phyloP scores from a whole-genome alignment of 2,888 invertebrate species.

The Lucinisca nassula region DNA sequence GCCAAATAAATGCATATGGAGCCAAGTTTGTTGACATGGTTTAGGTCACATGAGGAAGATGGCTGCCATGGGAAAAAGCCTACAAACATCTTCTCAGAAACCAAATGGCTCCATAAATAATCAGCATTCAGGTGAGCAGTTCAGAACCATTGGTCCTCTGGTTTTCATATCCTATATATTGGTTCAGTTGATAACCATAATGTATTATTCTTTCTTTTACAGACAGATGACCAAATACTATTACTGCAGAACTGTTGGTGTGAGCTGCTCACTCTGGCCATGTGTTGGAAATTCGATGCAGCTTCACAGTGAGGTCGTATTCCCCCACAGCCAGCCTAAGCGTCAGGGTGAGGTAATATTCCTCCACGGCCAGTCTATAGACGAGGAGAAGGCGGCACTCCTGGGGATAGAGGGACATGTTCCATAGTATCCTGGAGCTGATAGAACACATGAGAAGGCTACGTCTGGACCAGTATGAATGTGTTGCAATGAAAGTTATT shows the following conservation, averaged over 20 bases:
- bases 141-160: too few species aligned
- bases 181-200: too few species aligned
- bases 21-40: too few species aligned
- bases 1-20: too few species aligned
- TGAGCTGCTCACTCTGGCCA: conserved; percentile 87
- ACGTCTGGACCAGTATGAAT: conserved; percentile 97
- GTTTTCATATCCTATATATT: too few species aligned
- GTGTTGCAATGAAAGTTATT: conserved; percentile 98
- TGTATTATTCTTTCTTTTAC: conserved; percentile 60
- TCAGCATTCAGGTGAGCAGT: too few species aligned
- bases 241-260: conserved; percentile 99
- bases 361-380: conserved; percentile 87
- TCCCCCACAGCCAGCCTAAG: conserved; percentile 86
- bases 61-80: too few species aligned
- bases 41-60: too few species aligned
- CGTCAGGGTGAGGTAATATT: conserved; percentile 91
- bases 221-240: conserved; percentile 99
- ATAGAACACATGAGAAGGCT: conserved; percentile 96
- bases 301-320: conserved; percentile 90
- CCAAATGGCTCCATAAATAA: too few species aligned
- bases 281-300: conserved; percentile 95
- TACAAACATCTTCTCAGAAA: too few species aligned
- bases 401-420: conserved; percentile 92
- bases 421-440: conserved; percentile 97
- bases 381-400: conserved; percentile 90